phyloP scores from a whole-genome alignment of 2,888 invertebrate genomes.

The Nesidiocoris tenuis region DNA sequence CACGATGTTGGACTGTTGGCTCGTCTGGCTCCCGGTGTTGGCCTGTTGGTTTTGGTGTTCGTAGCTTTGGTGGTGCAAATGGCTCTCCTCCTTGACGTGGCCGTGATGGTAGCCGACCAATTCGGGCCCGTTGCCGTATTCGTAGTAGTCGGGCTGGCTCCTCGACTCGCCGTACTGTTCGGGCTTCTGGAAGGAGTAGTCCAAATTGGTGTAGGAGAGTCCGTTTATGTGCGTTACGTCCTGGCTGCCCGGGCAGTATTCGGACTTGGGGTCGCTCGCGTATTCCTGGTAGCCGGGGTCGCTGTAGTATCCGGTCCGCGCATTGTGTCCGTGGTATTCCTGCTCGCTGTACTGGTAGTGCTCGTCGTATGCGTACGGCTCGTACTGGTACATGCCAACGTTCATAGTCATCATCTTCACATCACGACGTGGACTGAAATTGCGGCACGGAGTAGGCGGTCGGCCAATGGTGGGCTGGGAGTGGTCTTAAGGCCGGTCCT shows the following conservation, averaged over 20 bases:
- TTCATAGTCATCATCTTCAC: slow-evolving; percentile 60
- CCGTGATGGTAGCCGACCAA: slow-evolving; percentile 53
- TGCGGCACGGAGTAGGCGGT: slow-evolving; percentile 4
- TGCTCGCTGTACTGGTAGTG: slow-evolving; percentile 56
- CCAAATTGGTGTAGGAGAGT: slow-evolving; percentile 84
- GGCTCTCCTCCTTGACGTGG: slow-evolving; percentile 52
- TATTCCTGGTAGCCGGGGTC: slow-evolving; percentile 52
- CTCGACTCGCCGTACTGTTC: slow-evolving; percentile 35
- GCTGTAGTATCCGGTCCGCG: slow-evolving; percentile 54
- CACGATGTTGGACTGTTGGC: slow-evolving; percentile 55
- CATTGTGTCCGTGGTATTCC: slow-evolving; percentile 53
- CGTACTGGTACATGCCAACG: slow-evolving; percentile 61
- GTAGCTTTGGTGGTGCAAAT: slow-evolving; percentile 55
- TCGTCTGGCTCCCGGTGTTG: slow-evolving; percentile 54
- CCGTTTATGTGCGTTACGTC: slow-evolving; percentile 70
- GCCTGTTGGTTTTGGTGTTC: slow-evolving; percentile 53
- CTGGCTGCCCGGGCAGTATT: slow-evolving; percentile 55
- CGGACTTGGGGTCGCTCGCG: slow-evolving; percentile 52
- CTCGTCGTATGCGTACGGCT: slow-evolving; percentile 44
- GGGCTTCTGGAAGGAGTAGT: slow-evolving; percentile 61
- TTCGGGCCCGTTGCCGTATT: slow-evolving; percentile 26
- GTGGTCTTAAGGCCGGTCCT: background rate
- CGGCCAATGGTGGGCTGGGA: background rate
- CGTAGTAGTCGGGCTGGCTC: slow-evolving; percentile 45
- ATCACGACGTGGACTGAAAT: slow-evolving; percentile 35